A percentile compares a stretch with the other conserved stretches of the same genome.
Conservation (phyloP, 2,888 invertebrate genomes). For the Selenia dentaria region DNA sequence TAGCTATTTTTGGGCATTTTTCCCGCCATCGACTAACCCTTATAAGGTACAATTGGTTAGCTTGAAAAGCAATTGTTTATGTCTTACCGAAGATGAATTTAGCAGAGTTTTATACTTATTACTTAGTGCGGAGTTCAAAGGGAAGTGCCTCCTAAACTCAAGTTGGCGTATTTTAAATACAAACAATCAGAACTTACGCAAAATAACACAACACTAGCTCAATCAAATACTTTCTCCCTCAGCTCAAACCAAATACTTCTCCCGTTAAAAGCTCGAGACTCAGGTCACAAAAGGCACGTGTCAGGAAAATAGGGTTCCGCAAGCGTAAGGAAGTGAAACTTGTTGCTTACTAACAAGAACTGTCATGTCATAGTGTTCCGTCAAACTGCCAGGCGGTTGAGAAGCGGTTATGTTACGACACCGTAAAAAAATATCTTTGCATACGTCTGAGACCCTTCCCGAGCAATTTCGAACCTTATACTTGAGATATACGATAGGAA, state of each 20-base stretch:
- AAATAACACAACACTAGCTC: background rate
- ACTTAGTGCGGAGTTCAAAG: too few species aligned
- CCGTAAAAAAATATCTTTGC: constrained; percentile 43
- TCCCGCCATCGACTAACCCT: too few species aligned
- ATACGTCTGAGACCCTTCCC: constrained; percentile 15
- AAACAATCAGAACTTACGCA: too few species aligned
- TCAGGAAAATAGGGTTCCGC: constrained; percentile 34
- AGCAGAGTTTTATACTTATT: too few species aligned
- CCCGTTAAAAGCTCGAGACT: constrained; percentile 2
- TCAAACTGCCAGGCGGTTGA: constrained; percentile 34
- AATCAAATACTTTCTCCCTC: background rate
- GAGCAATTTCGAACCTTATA: constrained; percentile 21
- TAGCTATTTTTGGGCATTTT: too few species aligned
- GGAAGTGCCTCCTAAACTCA: too few species aligned
- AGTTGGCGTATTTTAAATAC: too few species aligned
- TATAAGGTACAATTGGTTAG: too few species aligned
- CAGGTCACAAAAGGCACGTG: constrained; percentile 17
- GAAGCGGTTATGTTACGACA: constrained; percentile 37
- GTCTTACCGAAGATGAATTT: too few species aligned
- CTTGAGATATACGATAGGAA: constrained; percentile 9
- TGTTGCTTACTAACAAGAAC: constrained; percentile 38
- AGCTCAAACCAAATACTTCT: background rate
- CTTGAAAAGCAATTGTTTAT: too few species aligned
- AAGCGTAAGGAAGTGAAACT: constrained; percentile 21
- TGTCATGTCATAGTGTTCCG: constrained; percentile 33